Evolutionary conservation across 2,888 invertebrate species (phyloP).

Genomic region (Pandemis corylana): DNA sequence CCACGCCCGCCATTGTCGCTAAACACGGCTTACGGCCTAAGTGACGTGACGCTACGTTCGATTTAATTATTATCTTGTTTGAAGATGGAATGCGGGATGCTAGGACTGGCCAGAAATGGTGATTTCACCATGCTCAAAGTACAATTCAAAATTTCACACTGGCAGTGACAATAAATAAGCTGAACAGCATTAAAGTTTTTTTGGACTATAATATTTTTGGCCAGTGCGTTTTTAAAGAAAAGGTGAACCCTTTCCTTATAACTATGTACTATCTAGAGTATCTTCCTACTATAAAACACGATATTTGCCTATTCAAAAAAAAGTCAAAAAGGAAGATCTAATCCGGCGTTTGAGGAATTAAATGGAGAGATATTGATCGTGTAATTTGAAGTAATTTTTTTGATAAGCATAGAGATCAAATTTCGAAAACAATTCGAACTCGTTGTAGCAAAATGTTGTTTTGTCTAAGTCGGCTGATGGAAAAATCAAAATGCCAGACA

Average conservation of each 20-base stretch:
- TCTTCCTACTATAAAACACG: too few relatives aligned
- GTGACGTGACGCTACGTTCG: slow-evolving; percentile 38
- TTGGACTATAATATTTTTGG: too few relatives aligned
- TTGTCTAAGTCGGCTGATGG: too few relatives aligned
- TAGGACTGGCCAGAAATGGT: background rate
- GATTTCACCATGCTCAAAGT: background rate
- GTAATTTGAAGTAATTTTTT: too few relatives aligned
- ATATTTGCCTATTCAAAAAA: too few relatives aligned
- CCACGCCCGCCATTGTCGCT: slow-evolving; percentile 82
- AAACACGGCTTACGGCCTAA: slow-evolving; percentile 64
- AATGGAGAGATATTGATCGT: background rate
- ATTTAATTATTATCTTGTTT: slow-evolving; percentile 43
- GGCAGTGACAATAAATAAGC: background rate
- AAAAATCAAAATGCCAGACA: too few relatives aligned
- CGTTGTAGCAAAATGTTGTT: too few relatives aligned
- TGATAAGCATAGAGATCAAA: background rate
- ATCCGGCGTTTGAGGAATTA: background rate
- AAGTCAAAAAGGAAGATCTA: too few relatives aligned
- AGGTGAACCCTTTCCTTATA: too few relatives aligned
- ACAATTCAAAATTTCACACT: background rate
- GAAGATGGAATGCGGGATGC: slow-evolving; percentile 36
- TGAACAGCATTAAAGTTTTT: background rate
- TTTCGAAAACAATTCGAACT: background rate
- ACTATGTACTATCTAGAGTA: too few relatives aligned
- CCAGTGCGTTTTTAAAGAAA: too few relatives aligned